phyloP scores from a whole-genome alignment of 2,113 vertebrate species.

The Sturnira hondurensis region DNA sequence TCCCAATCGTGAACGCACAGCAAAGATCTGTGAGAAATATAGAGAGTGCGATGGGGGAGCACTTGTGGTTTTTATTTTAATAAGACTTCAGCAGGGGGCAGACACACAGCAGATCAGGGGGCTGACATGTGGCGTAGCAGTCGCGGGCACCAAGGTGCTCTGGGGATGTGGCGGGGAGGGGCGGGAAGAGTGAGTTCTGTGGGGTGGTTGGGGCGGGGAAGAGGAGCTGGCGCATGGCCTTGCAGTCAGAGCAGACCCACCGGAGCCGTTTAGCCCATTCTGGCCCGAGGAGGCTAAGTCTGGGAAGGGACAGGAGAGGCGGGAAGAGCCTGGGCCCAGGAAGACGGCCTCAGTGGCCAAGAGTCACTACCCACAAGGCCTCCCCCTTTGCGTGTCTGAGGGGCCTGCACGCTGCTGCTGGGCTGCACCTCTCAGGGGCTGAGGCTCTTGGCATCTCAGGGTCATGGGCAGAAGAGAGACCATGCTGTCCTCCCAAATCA shows the following conservation, averaged over 20 bases:
- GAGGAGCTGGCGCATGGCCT: neutral
- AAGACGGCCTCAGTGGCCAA: neutral
- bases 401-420: too few species aligned
- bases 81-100: neutral
- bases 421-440: too few species aligned
- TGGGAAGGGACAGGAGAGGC: neutral
- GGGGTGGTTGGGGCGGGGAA: neutral
- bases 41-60: neutral
- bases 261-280: neutral
- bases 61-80: neutral
- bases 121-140: neutral
- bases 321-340: neutral
- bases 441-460: neutral
- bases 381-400: neutral
- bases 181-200: neutral
- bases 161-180: rapidly evolving
- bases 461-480: neutral
- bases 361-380: too few species aligned
- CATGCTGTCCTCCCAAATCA: neutral
- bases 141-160: too few species aligned
- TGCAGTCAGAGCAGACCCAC: neutral
- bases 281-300: neutral
- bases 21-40: neutral
- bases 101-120: neutral
- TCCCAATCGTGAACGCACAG: neutral